Evolutionary conservation across 2,888 invertebrate species (phyloP).

Genomic region (Cecidostiba fungosa): DNA sequence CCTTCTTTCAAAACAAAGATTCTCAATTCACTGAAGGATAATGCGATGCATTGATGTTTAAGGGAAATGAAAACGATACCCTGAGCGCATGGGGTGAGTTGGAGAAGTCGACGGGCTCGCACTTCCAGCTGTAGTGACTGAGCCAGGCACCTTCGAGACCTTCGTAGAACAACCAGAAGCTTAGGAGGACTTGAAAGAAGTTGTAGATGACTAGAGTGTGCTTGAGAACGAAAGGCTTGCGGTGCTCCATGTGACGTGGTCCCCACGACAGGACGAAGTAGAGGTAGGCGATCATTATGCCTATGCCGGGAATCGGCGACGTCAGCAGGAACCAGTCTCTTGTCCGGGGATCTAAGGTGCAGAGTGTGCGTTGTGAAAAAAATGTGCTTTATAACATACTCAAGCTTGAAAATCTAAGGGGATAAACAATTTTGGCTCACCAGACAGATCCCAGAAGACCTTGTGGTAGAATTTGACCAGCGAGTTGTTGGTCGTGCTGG

Average conservation of each 20-base stretch:
- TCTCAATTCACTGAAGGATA: background rate
- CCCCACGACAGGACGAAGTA: constrained; percentile 90
- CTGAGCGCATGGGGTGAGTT: constrained; percentile 88
- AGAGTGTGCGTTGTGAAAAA: background rate
- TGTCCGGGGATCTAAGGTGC: constrained; percentile 84
- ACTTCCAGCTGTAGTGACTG: constrained; percentile 92
- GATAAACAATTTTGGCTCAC: constrained; percentile 78
- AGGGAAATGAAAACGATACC: constrained; percentile 82
- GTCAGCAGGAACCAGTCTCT: constrained; percentile 89
- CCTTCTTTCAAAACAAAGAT: no score
- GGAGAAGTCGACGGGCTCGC: constrained; percentile 95
- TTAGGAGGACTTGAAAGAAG: constrained; percentile 92
- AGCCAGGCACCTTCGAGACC: constrained; percentile 90
- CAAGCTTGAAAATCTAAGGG: no score
- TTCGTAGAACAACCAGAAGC: constrained; percentile 90
- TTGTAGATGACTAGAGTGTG: constrained; percentile 92
- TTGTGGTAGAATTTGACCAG: constrained; percentile 84
- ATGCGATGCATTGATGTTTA: background rate
- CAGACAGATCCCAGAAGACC: constrained; percentile 85
- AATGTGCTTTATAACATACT: background rate
- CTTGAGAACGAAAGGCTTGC: constrained; percentile 91
- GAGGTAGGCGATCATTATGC: constrained; percentile 86
- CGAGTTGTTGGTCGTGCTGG: constrained; percentile 83
- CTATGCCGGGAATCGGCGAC: constrained; percentile 86
- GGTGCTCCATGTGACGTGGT: constrained; percentile 92